Evolutionary conservation across 2,113 vertebrate genomes (phyloP).

Genomic region (Urocitellus parryii): DNA sequence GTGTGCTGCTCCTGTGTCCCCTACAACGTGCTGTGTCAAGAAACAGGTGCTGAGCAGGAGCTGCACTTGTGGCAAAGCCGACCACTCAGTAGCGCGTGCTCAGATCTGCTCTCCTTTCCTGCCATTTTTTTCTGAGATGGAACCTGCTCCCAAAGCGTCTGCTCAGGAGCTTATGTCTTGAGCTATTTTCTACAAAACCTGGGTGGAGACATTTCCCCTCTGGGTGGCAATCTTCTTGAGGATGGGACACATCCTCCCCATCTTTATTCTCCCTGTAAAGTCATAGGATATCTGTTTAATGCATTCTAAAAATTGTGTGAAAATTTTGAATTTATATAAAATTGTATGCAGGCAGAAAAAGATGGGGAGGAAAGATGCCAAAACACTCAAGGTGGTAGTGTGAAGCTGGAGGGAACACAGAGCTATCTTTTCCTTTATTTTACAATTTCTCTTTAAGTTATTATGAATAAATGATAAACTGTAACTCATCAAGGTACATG

Average conservation of each 20-base stretch:
- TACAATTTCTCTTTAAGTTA: constrained; percentile 25
- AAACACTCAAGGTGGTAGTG: neutral
- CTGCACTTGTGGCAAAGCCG: accelerated
- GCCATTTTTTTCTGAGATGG: neutral
- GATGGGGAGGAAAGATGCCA: neutral
- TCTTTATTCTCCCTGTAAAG: neutral
- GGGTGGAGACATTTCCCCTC: neutral
- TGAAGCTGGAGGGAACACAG: neutral
- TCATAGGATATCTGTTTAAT: neutral
- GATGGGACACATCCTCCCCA: neutral
- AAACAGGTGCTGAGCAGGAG: neutral
- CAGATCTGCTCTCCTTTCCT: neutral
- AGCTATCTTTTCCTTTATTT: neutral
- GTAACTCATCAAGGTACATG: too few relatives aligned
- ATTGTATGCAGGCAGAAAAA: neutral
- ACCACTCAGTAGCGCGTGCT: accelerated
- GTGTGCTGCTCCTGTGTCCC: neutral
- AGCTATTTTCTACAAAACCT: neutral
- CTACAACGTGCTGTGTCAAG: neutral
- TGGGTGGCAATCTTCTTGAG: neutral
- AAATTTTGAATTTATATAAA: neutral
- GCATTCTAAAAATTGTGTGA: neutral
- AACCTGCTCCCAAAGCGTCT: neutral
- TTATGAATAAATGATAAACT: too few relatives aligned
- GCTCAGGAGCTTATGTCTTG: accelerated